Evolutionary conservation across 2,113 vertebrate species (phyloP), one percentile per base, ranked within the genome.

Genomic region (Phyllostomus hastatus): DNA sequence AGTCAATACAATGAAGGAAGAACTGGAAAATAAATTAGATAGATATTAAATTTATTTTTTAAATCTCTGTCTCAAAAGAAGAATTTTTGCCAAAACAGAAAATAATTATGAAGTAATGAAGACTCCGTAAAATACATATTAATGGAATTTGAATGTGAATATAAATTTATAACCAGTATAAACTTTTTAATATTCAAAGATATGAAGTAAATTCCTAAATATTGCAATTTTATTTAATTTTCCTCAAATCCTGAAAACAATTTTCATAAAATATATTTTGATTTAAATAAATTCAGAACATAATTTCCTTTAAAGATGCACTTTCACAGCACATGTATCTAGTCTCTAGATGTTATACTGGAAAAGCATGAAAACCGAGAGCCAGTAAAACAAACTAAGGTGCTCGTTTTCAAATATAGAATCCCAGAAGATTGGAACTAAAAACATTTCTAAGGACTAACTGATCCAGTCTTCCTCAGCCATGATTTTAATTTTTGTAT

Each of bases 281-380:
- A 96, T 94, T 93, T 92, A 92, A 80, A 91, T 95, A 91, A 95
- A 88, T 88, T 96, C 66, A 96, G 48, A 64, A 69, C 70, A 95
- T 59, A 73, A 83, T 91, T 95, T 96, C n/a, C 43, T 88, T 88
- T 88, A 85, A 91, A 86, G 64, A 91, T 91, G 31, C 8, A 73
- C 79, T 79, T 95, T 86, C 91, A 91, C 4, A 90, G 48, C 28
- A 82, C 88, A 85, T 92, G 96, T 90, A 64, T 92, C 72, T 91
- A 48, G 59, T 85, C 15, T 12, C 46, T 90, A 78, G 50, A 91
- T 31, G 15, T 57, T 87, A 26, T 46, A 48, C 46, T 84, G 11
- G 38, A 52, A 95, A 95, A 69, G 38, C 20, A 61, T 66, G 28
- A 59, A 88, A 83, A 54, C 10, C 76, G 76, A 92, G 16, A 83